Evolutionary conservation across 1,140 invertebrate species (phyloP).

Genomic region (Venturia canescens): DNA sequence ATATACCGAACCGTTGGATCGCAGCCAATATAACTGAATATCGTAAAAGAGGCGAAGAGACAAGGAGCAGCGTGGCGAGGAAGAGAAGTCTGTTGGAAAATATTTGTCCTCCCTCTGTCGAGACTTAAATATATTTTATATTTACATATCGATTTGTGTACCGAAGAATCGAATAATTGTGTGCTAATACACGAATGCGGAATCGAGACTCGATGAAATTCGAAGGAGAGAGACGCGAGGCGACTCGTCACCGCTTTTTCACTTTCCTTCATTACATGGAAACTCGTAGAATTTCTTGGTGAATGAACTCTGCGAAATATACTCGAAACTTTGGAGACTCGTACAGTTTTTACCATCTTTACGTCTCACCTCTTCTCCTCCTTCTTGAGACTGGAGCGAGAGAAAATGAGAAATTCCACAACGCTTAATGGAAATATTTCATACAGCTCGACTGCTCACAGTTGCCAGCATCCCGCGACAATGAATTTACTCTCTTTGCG

Average conservation of each 20-base stretch:
- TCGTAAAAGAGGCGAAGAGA: not conserved
- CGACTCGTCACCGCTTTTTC: constrained; percentile 4
- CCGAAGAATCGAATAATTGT: not conserved
- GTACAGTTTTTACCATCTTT: not conserved
- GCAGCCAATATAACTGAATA: not conserved
- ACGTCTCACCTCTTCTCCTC: not conserved
- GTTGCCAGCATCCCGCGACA: not conserved
- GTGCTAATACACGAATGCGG: not conserved
- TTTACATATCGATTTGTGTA: not conserved
- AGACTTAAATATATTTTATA: not conserved
- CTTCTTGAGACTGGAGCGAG: not conserved
- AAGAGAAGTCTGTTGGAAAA: not conserved
- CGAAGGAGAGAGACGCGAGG: not conserved
- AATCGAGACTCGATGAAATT: not conserved
- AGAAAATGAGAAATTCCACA: constrained; percentile 62
- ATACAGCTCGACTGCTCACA: constrained; percentile 17
- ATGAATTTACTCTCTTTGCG: not conserved
- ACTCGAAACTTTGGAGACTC: not conserved
- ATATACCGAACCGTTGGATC: not conserved
- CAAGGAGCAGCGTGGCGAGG: not conserved
- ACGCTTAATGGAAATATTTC: constrained; percentile 67
- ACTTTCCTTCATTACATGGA: constrained; percentile 34
- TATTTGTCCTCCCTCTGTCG: not conserved
- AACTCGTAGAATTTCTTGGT: constrained; percentile 10
- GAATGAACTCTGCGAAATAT: constrained; percentile 25